phyloP scores from a whole-genome alignment of 2,888 invertebrate species.

The Brachynemurus nebulosus region DNA sequence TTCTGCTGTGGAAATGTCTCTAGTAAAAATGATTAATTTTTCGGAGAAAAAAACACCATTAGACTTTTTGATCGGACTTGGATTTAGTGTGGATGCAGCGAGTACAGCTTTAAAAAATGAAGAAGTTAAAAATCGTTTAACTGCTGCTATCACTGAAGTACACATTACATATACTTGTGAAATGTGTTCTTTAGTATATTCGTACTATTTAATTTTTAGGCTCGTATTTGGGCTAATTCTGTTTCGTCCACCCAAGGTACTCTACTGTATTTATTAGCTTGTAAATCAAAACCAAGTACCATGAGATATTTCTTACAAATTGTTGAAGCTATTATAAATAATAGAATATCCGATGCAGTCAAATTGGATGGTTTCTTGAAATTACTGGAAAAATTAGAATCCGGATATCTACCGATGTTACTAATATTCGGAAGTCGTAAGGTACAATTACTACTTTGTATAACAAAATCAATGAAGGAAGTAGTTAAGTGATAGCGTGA shows the following conservation, averaged over 20 bases:
- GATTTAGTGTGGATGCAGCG: conserved; percentile 24
- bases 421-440: conserved; percentile 21
- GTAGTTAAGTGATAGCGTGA: too few relatives aligned
- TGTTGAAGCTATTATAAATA: conserved; percentile 25
- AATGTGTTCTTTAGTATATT: not conserved
- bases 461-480: too few relatives aligned
- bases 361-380: conserved; percentile 24
- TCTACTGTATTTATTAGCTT: conserved; percentile 22
- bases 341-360: conserved; percentile 23
- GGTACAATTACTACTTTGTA: too few relatives aligned
- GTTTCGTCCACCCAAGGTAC: conserved; percentile 23
- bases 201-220: conserved; percentile 17
- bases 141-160: conserved; percentile 24
- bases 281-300: conserved; percentile 22
- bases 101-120: conserved; percentile 24
- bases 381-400: conserved; percentile 23
- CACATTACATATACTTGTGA: conserved; percentile 6
- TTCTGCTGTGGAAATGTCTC: conserved; percentile 13
- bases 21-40: conserved; percentile 22
- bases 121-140: conserved; percentile 21
- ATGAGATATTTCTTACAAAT: conserved; percentile 25
- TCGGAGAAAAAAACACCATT: conserved; percentile 23
- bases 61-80: conserved; percentile 22
- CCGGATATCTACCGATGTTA: conserved; percentile 22
- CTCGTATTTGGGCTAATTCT: conserved; percentile 23